Base-by-base conservation (phyloP, 2,888 invertebrate genomes). In the Psococerastis gibbosa region DNA sequence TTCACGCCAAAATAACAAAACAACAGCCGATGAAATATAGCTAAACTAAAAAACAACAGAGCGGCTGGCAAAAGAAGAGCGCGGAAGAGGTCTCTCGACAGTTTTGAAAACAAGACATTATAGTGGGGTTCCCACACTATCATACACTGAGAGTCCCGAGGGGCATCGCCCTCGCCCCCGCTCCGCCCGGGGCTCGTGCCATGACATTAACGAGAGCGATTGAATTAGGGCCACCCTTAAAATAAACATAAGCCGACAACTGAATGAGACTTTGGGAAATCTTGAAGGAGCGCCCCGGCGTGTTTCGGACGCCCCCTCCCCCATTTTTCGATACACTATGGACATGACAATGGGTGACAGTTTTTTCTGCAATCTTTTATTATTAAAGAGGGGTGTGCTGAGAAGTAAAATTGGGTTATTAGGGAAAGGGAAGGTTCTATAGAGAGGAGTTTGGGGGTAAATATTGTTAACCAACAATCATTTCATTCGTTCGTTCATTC, bases 191-290 rank as follows among this genome's bases (percentile, higher is more conserved):
- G 43, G 20, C 33, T 17, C 32, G 43, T 4, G 33, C 17, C 32
- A 15, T n/a, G 32, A 32, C 13, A 32, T 22, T 16, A 41, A 17
- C 17, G 35, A 35, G 35, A 13, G 3, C 11, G 23, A 1, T 34
- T 22, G 31, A 16, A 38, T 38, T 38, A 38, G 22, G 38, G n/a
- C 38, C 22, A 38, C 38, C 38, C 38, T 38, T 22, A 38, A 22
- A 38, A 38, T 38, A 38, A 38, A 38, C 38, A 38, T 38, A 20
- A 38, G 38, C 38, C 20, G 38, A 38, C 38, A 38, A 38, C 38
- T 18, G 38, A 38, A 38, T 38, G 22, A 38, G 13, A 38, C 38
- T 38, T 38, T 6, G 38, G 20, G 20, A 38, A 38, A 38, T 38
- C 38, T 38, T 20, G 38, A 22, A 20, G 20, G 18, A n/a, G 18